phyloP scores from a whole-genome alignment of 2,888 invertebrate species.

The Ceraclea dissimilis region DNA sequence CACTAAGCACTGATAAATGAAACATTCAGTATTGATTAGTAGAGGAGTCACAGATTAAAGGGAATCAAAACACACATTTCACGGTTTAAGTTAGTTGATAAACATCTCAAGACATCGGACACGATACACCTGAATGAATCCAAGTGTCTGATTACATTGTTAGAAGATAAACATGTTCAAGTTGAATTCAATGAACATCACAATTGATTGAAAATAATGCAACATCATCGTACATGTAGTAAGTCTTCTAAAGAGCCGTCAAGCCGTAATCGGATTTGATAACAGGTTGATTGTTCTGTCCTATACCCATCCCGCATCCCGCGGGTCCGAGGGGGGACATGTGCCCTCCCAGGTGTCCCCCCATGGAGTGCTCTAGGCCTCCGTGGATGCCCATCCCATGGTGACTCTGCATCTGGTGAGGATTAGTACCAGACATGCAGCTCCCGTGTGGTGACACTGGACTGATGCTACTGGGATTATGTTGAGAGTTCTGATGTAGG shows the following conservation, averaged over 20 bases:
- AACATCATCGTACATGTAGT: slow-evolving; percentile 6
- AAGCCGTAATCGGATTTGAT: slow-evolving; percentile 86
- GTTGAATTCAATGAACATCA: slow-evolving; percentile 13
- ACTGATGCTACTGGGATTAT: slow-evolving; percentile 44
- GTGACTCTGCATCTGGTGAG: slow-evolving; percentile 45
- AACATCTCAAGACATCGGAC: slow-evolving; percentile 1
- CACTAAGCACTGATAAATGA: not conserved
- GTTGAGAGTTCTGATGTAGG: slow-evolving; percentile 43
- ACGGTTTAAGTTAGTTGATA: not conserved
- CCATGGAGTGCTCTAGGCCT: slow-evolving; percentile 45
- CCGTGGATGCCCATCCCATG: slow-evolving; percentile 44
- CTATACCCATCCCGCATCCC: slow-evolving; percentile 42
- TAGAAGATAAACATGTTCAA: slow-evolving; percentile 11
- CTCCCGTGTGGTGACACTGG: slow-evolving; percentile 44
- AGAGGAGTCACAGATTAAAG: too few relatives aligned
- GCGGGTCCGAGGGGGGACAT: slow-evolving; percentile 49
- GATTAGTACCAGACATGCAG: slow-evolving; percentile 43
- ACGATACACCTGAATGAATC: slow-evolving; percentile 8
- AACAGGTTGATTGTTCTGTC: slow-evolving; percentile 45
- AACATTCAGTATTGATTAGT: too few relatives aligned
- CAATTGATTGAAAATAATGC: slow-evolving; percentile 17
- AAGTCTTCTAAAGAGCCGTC: slow-evolving; percentile 59
- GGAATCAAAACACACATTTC: slow-evolving; percentile 2
- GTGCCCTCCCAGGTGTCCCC: slow-evolving; percentile 40
- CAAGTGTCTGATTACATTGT: slow-evolving; percentile 13